These are phyloP conservation scores for Trialeurodes vaporariorum DNA, from an alignment of 1,140 invertebrate species.

Conservation along the genomic window DNA sequence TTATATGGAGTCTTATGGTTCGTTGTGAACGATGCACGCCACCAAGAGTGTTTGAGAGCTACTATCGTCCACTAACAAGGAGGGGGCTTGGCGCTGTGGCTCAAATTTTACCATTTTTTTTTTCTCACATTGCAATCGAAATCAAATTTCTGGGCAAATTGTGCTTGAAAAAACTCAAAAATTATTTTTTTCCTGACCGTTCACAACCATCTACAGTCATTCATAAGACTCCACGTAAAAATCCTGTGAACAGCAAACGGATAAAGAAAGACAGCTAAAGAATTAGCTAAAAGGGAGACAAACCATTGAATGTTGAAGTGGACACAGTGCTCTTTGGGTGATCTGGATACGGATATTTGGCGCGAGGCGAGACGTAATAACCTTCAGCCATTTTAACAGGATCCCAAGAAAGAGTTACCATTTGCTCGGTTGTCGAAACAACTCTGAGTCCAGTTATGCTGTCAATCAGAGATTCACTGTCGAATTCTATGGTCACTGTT, in stretches of 20 bases:
- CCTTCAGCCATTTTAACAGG: constrained; percentile 44
- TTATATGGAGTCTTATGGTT: too few species aligned
- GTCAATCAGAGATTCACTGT: constrained; percentile 50
- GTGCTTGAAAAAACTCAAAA: background rate
- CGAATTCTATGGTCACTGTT: constrained; percentile 36
- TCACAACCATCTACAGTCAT: background rate
- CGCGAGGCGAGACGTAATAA: constrained; percentile 41
- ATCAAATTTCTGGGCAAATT: background rate
- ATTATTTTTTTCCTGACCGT: background rate
- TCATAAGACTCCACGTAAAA: too few species aligned
- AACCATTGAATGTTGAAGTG: constrained; percentile 28
- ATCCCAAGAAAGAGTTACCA: constrained; percentile 47
- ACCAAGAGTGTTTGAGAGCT: too few species aligned
- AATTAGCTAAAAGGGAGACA: constrained; percentile 21
- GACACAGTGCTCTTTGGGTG: constrained; percentile 20
- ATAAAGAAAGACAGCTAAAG: too few species aligned
- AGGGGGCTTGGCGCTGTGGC: too few species aligned
- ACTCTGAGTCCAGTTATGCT: constrained; percentile 43
- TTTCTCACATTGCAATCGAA: too few species aligned
- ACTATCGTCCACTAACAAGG: too few species aligned
- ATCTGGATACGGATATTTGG: constrained; percentile 38
- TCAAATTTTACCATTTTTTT: too few species aligned
- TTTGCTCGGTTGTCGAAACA: constrained; percentile 37
- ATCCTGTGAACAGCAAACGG: too few species aligned
- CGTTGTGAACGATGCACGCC: too few species aligned